Conservation (phyloP, 2,888 invertebrate species). For the Cantharis nigra region DNA sequence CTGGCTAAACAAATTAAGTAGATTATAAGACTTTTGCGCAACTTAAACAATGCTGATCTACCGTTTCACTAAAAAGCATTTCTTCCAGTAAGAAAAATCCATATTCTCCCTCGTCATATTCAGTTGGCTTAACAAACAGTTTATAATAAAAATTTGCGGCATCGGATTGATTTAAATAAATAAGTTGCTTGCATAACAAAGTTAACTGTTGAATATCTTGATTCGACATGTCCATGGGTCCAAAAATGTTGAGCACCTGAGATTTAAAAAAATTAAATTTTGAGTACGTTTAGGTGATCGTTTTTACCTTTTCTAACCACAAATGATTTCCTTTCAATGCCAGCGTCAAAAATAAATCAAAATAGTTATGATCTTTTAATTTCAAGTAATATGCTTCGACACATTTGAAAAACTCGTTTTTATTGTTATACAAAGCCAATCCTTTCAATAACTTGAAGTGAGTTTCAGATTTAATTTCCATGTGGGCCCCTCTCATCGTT, state of each 20-base stretch:
- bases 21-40: background rate
- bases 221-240: slow-evolving; percentile 26
- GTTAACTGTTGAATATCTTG: slow-evolving; percentile 21
- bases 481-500: slow-evolving; percentile 63
- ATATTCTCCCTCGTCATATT: slow-evolving; percentile 57
- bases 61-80: slow-evolving; percentile 60
- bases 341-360: slow-evolving; percentile 56
- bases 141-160: slow-evolving; percentile 58
- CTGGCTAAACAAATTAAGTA: slow-evolving; percentile 49
- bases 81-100: slow-evolving; percentile 62
- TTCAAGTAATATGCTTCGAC: slow-evolving; percentile 40
- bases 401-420: slow-evolving; percentile 48
- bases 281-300: background rate
- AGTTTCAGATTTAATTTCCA: slow-evolving; percentile 57
- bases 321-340: slow-evolving; percentile 27
- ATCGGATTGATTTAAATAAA: slow-evolving; percentile 57
- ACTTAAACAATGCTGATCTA: slow-evolving; percentile 41
- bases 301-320: slow-evolving; percentile 32
- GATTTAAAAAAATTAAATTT: background rate
- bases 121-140: slow-evolving; percentile 45
- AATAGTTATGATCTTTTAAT: slow-evolving; percentile 47
- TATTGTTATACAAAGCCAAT: slow-evolving; percentile 57
- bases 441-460: slow-evolving; percentile 59
- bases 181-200: slow-evolving; percentile 58
- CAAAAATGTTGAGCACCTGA: slow-evolving; percentile 30